These are phyloP conservation scores for Dioctria rufipes DNA, from an alignment of 2,888 invertebrate genomes.

Conservation along the genomic window DNA sequence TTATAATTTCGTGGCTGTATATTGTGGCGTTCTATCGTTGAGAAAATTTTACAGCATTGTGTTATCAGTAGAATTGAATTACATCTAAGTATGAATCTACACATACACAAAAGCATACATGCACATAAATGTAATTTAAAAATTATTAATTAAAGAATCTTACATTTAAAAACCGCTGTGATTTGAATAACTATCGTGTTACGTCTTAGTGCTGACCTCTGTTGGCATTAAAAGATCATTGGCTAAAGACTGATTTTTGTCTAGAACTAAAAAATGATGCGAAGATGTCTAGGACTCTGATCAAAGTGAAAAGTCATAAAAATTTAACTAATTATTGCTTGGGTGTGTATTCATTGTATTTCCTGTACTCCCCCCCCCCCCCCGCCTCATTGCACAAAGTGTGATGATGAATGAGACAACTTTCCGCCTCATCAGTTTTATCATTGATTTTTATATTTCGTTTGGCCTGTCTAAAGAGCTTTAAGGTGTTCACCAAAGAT, in stretches of 20 bases:
- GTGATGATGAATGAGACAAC: conserved; percentile 29
- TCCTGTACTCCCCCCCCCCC: not conserved
- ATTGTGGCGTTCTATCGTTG: not conserved
- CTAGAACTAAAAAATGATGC: no score
- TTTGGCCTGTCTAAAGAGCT: not conserved
- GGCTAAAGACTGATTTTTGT: no score
- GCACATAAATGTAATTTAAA: no score
- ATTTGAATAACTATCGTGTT: no score
- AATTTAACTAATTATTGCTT: not conserved
- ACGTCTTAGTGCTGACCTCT: no score
- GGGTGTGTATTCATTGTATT: not conserved
- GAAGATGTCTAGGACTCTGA: no score
- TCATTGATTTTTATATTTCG: conserved; percentile 37
- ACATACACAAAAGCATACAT: not conserved
- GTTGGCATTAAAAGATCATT: no score
- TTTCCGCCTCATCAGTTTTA: conserved; percentile 42
- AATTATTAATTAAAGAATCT: no score
- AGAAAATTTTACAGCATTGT: not conserved
- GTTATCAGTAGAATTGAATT: not conserved
- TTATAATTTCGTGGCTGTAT: not conserved
- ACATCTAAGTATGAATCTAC: not conserved
- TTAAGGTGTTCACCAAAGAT: conserved; percentile 43
- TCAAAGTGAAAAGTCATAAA: no score
- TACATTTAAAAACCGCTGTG: no score
- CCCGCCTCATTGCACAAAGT: not conserved